Base-by-base conservation (phyloP, 2,888 invertebrate species). In the Shargacucullia verbasci region DNA sequence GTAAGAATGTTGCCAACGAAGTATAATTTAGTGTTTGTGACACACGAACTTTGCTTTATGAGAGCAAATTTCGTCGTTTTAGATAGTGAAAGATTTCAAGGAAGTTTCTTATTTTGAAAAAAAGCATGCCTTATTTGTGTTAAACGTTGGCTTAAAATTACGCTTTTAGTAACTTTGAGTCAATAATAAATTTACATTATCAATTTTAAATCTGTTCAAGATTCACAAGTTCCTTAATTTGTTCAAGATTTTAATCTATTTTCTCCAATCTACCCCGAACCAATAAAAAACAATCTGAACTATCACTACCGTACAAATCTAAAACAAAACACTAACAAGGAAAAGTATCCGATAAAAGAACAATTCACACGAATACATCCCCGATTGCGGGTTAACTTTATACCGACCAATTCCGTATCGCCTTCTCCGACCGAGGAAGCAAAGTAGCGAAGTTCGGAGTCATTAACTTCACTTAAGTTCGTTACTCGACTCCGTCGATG, bases 381-480 rank as follows among this genome's bases (percentile, higher is more conserved):
- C 73, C 76, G 81, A 84, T 84, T 81, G 82, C 75, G 80, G 83
- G 74, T 76, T 68, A 76, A 83, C 84, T 84, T 83, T 82, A 82
- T 84, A 81, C 77, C 73, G 73, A 76, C 81, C 83, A 83, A 86
- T 86, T 82, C 66, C 69, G 80, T 76, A 81, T 82, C 82, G 76
- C 71, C 70, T 81, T 65, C 71, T 76, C 77, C 69, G 65, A 72
- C 58, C 67, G 63, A 60, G 65, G 65, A 69, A 73, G 73, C 66
- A 65, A 59, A 76, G 75, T 78, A 77, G 81, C 76, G 64, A 81
- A 86, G 80, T 88, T 85, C 72, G 79, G 43, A 85, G 83, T 84
- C 85, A 87, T 87, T 88, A 87, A 87, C 85, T 88, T 84, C 73
- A 75, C 73, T 76, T 85, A 86, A 87, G 82, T 87, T 83, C 73